Conservation (phyloP, 2,797 vertebrate genomes). For the Gambelia wislizenii region DNA sequence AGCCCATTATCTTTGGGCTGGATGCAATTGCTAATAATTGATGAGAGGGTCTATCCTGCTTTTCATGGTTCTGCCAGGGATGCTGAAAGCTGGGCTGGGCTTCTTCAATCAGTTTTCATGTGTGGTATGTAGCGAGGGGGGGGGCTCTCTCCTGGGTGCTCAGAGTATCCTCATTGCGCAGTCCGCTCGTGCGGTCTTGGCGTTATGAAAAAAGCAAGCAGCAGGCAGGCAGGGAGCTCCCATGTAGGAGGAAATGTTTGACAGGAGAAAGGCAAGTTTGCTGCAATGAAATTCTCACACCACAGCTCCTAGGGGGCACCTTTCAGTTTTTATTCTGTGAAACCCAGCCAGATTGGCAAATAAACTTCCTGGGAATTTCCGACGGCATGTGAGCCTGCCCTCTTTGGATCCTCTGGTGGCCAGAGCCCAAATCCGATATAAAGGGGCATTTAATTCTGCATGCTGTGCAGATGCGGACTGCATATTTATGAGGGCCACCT, state of each 20-base stretch:
- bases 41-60: background rate
- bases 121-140: background rate
- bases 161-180: constrained; percentile 2
- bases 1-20: constrained; percentile 15
- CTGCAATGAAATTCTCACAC: constrained; percentile 15
- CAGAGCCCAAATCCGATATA: background rate
- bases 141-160: background rate
- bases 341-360: constrained; percentile 5
- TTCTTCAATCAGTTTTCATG: constrained; percentile 34
- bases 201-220: background rate
- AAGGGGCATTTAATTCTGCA: background rate
- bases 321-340: background rate
- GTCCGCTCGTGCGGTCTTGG: background rate
- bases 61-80: constrained; percentile 13
- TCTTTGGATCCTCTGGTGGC: background rate
- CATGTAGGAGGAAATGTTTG: constrained; percentile 4
- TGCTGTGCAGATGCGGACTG: background rate
- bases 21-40: constrained; percentile 27
- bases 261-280: constrained; percentile 12
- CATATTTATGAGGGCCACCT: background rate
- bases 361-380: constrained; percentile 22
- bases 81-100: background rate
- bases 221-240: constrained; percentile 6
- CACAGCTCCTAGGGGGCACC: background rate
- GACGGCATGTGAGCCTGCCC: background rate